Evolutionary conservation across 2,797 vertebrate genomes (phyloP).

Genomic region (Podargus strigoides): DNA sequence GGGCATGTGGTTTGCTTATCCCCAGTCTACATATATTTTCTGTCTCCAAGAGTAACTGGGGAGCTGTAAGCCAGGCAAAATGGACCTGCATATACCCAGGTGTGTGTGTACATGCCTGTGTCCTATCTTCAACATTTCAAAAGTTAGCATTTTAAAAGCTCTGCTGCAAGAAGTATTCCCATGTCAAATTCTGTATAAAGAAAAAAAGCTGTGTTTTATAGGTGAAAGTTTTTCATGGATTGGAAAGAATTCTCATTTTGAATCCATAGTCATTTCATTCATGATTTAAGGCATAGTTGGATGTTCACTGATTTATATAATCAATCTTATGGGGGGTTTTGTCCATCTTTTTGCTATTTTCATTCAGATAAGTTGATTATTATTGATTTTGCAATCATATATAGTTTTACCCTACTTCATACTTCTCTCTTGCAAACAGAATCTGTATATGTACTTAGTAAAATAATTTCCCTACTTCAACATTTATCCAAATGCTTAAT

Average conservation of each 20-base stretch:
- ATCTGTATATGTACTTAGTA: neutral
- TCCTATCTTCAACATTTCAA: neutral
- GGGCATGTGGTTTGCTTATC: neutral
- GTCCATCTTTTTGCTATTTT: neutral
- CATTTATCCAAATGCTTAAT: neutral
- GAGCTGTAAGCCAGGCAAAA: neutral
- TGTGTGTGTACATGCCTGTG: neutral
- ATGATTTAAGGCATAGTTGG: neutral
- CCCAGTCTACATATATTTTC: neutral
- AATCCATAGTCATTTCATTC: neutral
- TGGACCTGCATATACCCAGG: neutral
- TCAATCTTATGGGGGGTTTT: neutral
- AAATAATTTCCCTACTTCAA: neutral
- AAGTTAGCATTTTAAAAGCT: neutral
- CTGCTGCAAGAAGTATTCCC: neutral
- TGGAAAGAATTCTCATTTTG: neutral
- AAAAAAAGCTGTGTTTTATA: neutral
- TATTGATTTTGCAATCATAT: neutral
- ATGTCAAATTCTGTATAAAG: neutral
- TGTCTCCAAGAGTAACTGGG: neutral
- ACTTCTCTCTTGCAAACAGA: neutral
- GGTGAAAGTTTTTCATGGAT: neutral
- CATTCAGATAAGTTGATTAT: neutral
- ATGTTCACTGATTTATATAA: neutral
- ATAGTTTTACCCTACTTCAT: neutral